Evolutionary conservation across 2,797 vertebrate genomes (phyloP).

Genomic region (Enteromius argenteus): DNA sequence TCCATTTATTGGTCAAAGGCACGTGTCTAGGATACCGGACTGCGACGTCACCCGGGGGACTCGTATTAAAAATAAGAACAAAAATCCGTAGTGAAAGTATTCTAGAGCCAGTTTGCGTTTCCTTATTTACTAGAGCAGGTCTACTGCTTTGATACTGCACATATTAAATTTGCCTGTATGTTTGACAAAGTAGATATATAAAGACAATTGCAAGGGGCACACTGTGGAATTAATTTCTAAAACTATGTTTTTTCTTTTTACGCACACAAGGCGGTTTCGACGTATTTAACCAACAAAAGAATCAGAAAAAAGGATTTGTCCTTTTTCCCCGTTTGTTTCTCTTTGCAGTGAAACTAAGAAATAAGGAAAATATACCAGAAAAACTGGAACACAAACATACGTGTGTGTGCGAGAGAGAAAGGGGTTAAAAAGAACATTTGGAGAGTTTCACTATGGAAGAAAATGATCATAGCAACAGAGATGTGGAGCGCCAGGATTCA

Average conservation of each 20-base stretch:
- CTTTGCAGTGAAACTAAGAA: slow-evolving; percentile 31
- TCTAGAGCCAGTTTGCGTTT: slow-evolving; percentile 82
- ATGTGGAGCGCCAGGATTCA: slow-evolving; percentile 73
- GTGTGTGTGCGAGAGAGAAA: slow-evolving; percentile 55
- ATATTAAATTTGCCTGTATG: not conserved
- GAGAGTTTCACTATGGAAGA: slow-evolving; percentile 84
- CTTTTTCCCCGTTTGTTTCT: slow-evolving; percentile 42
- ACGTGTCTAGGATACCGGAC: slow-evolving; percentile 89
- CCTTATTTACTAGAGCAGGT: slow-evolving; percentile 71
- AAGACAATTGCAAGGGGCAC: slow-evolving; percentile 44
- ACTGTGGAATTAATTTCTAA: slow-evolving; percentile 63
- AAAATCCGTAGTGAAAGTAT: slow-evolving; percentile 92
- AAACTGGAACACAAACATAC: slow-evolving; percentile 52
- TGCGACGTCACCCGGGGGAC: slow-evolving; percentile 84
- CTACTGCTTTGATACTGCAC: slow-evolving; percentile 32
- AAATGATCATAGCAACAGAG: slow-evolving; percentile 75
- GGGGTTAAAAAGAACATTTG: slow-evolving; percentile 60
- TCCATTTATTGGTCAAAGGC: slow-evolving; percentile 86
- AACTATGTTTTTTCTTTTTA: slow-evolving; percentile 75
- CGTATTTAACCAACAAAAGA: slow-evolving; percentile 60
- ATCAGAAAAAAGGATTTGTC: slow-evolving; percentile 37
- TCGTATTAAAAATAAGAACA: slow-evolving; percentile 91
- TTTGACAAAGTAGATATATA: slow-evolving; percentile 41
- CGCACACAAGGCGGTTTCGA: slow-evolving; percentile 64
- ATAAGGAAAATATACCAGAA: slow-evolving; percentile 23